Percentiles rank a stretch among this genome's conserved stretches.
phyloP scores from a whole-genome alignment of 2,113 vertebrate species.

The Lycocorax pyrrhopterus region DNA sequence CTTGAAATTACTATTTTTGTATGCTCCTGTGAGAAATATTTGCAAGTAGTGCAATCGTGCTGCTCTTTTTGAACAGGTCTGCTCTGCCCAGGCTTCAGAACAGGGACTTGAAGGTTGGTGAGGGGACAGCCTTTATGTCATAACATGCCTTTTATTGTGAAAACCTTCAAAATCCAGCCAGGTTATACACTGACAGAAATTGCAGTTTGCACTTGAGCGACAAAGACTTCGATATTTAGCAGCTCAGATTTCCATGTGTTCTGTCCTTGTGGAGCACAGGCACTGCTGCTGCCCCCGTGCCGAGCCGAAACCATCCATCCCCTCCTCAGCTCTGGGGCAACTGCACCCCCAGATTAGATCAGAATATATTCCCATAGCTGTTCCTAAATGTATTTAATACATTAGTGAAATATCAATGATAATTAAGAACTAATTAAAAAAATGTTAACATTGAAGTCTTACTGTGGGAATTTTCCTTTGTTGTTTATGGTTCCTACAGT shows the following conservation, averaged over 20 bases:
- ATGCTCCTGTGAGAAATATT: conserved; percentile 16
- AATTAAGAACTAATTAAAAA: neutral
- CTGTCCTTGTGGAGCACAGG: neutral
- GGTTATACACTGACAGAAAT: conserved; percentile 44
- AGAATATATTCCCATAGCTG: neutral
- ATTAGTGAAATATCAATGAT: neutral
- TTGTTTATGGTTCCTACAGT: neutral
- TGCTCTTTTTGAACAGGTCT: conserved; percentile 20
- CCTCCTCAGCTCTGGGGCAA: neutral
- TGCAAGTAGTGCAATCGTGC: neutral
- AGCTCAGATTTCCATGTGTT: conserved; percentile 49
- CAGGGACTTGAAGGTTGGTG: conserved; percentile 6
- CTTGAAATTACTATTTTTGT: conserved; percentile 54
- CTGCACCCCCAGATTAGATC: neutral
- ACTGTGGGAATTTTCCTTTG: neutral
- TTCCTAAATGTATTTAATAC: neutral
- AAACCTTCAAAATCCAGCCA: conserved; percentile 52
- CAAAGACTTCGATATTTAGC: conserved; percentile 57
- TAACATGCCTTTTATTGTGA: conserved; percentile 31
- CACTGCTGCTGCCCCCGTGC: neutral
- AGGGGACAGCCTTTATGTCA: conserved; percentile 37
- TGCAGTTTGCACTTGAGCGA: conserved; percentile 7
- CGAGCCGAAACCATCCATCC: neutral
- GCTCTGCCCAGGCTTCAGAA: conserved; percentile 21
- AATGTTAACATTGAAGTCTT: neutral